Evolutionary conservation across 2,888 invertebrate species (phyloP).

Genomic region (Drosophila neotestacea): DNA sequence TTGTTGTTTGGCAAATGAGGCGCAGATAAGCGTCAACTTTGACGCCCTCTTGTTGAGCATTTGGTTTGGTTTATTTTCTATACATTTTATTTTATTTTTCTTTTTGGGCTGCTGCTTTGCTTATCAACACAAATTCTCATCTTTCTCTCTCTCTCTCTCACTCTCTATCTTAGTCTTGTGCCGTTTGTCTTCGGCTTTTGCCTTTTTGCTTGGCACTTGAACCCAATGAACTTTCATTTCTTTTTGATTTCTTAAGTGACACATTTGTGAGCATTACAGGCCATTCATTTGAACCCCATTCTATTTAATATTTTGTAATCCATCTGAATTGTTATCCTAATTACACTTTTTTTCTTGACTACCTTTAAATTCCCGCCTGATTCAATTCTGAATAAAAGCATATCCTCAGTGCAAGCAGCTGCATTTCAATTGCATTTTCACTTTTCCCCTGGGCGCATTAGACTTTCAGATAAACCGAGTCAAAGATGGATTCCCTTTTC

Average conservation of each 20-base stretch:
- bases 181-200: slow-evolving; percentile 12
- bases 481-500: slow-evolving; percentile 37
- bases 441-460: slow-evolving; percentile 48
- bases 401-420: slow-evolving; percentile 45
- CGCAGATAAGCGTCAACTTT: slow-evolving; percentile 77
- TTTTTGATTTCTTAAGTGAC: slow-evolving; percentile 50
- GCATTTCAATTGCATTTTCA: slow-evolving; percentile 41
- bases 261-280: slow-evolving; percentile 47
- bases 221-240: slow-evolving; percentile 32
- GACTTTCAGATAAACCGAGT: slow-evolving; percentile 59
- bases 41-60: slow-evolving; percentile 57
- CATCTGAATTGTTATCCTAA: background rate
- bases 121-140: slow-evolving; percentile 39
- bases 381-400: slow-evolving; percentile 37
- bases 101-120: slow-evolving; percentile 39
- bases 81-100: slow-evolving; percentile 25
- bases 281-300: slow-evolving; percentile 30
- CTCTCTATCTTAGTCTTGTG: background rate
- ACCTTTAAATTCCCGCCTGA: slow-evolving; percentile 13
- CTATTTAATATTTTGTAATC: slow-evolving; percentile 3
- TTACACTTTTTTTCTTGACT: slow-evolving; percentile 1
- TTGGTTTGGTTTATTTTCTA: slow-evolving; percentile 23
- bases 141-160: background rate
- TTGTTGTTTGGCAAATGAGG: slow-evolving; percentile 78
- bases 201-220: slow-evolving; percentile 33